Evolutionary conservation across 2,888 invertebrate species (phyloP).

Genomic region (Empis livida): DNA sequence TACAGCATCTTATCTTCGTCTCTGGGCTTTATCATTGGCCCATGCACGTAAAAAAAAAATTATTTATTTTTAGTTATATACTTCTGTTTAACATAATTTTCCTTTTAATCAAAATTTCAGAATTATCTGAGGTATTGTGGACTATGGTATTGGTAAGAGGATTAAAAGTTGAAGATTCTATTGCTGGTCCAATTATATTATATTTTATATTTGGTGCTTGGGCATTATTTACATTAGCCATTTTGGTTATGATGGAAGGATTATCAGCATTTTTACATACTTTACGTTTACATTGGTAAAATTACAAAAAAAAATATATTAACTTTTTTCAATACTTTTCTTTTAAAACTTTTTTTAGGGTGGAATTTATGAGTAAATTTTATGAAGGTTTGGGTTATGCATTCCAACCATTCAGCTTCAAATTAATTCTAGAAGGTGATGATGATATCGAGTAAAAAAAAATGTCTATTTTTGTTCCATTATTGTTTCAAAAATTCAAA

Average conservation of each 20-base stretch:
- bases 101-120: slow-evolving; percentile 34
- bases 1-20: slow-evolving; percentile 87
- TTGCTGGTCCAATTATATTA: slow-evolving; percentile 61
- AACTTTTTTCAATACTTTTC: too few species aligned
- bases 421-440: slow-evolving; percentile 50
- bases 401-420: slow-evolving; percentile 79
- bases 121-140: slow-evolving; percentile 84
- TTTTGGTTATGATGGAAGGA: slow-evolving; percentile 97
- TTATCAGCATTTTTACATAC: slow-evolving; percentile 97
- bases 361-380: slow-evolving; percentile 95
- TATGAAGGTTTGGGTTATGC: slow-evolving; percentile 69
- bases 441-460: slow-evolving; percentile 26
- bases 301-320: too few species aligned
- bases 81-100: too few species aligned
- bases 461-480: too few species aligned
- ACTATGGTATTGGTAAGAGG: slow-evolving; percentile 73
- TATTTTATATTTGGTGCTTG: slow-evolving; percentile 81
- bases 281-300: slow-evolving; percentile 91
- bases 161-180: slow-evolving; percentile 39
- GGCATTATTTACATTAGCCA: slow-evolving; percentile 82
- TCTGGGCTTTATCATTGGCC: slow-evolving; percentile 92
- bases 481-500: too few species aligned
- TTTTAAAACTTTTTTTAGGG: slow-evolving; percentile 57
- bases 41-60: slow-evolving; percentile 90
- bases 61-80: too few species aligned